Conservation (phyloP, 2,888 invertebrate genomes). For the Crepidodera aurea region DNA sequence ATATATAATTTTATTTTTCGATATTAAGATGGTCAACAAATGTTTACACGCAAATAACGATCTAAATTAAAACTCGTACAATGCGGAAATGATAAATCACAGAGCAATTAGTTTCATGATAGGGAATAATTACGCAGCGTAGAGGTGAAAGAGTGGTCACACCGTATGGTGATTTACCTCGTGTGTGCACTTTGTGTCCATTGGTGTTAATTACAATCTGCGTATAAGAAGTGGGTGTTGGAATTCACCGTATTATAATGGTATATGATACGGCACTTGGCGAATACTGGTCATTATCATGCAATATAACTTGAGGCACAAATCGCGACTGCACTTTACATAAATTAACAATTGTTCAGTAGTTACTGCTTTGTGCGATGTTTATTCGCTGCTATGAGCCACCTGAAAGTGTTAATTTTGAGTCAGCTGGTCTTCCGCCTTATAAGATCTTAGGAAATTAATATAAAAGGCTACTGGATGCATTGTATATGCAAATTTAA, state of each 20-base stretch:
- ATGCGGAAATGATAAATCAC: not conserved
- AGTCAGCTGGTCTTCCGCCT: not conserved
- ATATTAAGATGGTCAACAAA: too few relatives aligned
- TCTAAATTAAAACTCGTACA: not conserved
- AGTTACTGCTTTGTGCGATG: constrained; percentile 27
- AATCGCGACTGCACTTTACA: constrained; percentile 45
- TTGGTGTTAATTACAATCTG: constrained; percentile 49
- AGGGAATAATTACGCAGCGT: not conserved
- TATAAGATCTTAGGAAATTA: not conserved
- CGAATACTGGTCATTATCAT: constrained; percentile 52
- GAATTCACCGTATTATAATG: constrained; percentile 50
- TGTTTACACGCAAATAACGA: too few relatives aligned
- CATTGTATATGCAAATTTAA: too few relatives aligned
- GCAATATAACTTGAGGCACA: constrained; percentile 47
- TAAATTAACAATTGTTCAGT: constrained; percentile 42
- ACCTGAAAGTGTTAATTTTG: constrained; percentile 26
- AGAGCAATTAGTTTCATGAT: not conserved
- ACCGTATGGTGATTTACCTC: constrained; percentile 27
- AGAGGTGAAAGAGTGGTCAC: constrained; percentile 6
- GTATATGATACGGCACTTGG: constrained; percentile 50
- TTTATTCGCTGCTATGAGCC: constrained; percentile 7
- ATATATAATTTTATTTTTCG: too few relatives aligned
- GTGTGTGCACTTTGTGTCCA: constrained; percentile 43
- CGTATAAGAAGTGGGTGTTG: constrained; percentile 48
- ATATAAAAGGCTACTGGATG: too few relatives aligned